Base-by-base conservation (phyloP, 2,797 vertebrate genomes). In the Hydrophis major region DNA sequence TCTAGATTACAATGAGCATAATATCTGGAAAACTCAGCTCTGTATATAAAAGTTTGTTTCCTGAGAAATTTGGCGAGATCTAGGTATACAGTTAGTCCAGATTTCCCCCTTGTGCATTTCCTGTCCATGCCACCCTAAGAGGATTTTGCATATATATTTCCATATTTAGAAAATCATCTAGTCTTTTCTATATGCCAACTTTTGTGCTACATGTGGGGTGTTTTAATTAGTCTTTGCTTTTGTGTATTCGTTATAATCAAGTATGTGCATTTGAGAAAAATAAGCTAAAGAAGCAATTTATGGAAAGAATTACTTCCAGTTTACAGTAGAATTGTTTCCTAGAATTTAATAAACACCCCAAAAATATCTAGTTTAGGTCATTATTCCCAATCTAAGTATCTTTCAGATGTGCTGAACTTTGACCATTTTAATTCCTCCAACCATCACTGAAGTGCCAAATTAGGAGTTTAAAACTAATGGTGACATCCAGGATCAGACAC, bases 1-100 rank as follows among this genome's bases (percentile, higher is more conserved):
- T 96, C 94, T 95, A 95, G 96, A 95, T 94, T 94, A 83, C 92
- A 94, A n/a, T 1, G 94, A 94, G 94, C 94, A 95, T 92, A 92
- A 0, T 0, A 91, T 94, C 90, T 95, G 96, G 97, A 96, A 96
- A 16, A 95, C 93, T 96, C 90, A 20, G 7, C 87, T 93, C 37
- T 93, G 89, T 93, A 94, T 74, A 92, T 69, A 88, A 96, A 95
- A 95, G 95, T 95, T 95, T 91, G 93, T 96, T 97, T 96, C 95
- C 96, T 96, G 96, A 92, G 96, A 95, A 94, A 93, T 94, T 94
- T 97, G 96, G 96, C 95, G 94, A 86, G 28, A 92, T 74, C 90
- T 88, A 59, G 56, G 78, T 91, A 55, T 88, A 55, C 25, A 20
- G 92, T 92, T 1, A 94, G 92, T 92, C 93, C 89, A 59, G 74